These are phyloP conservation scores for Crotophaga sulcirostris DNA, from an alignment of 2,113 vertebrate species.

Conservation along the genomic window DNA sequence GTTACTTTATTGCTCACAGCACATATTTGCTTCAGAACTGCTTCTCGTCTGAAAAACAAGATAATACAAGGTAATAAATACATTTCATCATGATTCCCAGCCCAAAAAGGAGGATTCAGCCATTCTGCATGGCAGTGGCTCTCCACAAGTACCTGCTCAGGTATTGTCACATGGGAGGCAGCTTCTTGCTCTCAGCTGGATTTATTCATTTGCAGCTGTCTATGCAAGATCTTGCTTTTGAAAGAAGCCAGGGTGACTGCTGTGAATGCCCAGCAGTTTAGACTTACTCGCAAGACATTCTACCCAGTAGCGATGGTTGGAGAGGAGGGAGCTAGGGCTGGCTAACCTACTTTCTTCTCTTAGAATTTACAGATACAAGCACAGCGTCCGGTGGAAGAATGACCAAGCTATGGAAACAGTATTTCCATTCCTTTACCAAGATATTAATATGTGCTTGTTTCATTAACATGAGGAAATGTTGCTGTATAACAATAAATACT, in stretches of 20 bases:
- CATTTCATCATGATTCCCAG: neutral
- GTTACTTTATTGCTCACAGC: neutral
- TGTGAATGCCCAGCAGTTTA: no score
- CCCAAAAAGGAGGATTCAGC: neutral
- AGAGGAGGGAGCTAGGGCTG: neutral
- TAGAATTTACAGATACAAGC: neutral
- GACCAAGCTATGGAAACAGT: neutral
- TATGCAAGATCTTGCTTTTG: neutral
- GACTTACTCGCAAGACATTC: accelerated
- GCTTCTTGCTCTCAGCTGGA: neutral
- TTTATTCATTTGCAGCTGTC: neutral
- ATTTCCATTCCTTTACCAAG: neutral
- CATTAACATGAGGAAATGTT: neutral
- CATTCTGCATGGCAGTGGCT: neutral
- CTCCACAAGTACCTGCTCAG: neutral
- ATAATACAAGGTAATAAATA: neutral
- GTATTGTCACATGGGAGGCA: accelerated
- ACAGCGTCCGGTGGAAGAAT: neutral
- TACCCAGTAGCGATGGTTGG: neutral
- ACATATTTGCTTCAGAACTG: neutral
- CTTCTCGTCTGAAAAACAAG: neutral
- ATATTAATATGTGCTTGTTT: neutral
- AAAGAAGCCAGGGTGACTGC: accelerated
- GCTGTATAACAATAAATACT: neutral
- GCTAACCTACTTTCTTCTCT: neutral